A percentile compares a stretch with the other conserved stretches of the same genome.
phyloP scores from a whole-genome alignment of 2,888 invertebrate species.

The Dryocosmus kuriphilus region DNA sequence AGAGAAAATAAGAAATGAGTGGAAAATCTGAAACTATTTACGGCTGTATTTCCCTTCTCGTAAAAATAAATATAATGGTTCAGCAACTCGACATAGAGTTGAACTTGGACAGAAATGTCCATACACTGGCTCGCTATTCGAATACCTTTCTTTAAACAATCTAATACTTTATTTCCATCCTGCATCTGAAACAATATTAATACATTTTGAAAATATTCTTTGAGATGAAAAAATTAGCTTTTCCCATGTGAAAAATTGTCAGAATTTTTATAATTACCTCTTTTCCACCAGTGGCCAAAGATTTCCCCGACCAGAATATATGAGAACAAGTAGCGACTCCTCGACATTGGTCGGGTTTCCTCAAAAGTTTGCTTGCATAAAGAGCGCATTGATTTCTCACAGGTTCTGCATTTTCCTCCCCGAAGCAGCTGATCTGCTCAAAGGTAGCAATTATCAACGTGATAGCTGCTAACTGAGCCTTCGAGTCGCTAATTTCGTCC shows the following conservation, averaged over 20 bases:
- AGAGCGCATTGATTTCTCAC: conserved; percentile 96
- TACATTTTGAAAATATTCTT: background rate
- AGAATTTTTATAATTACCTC: conserved; percentile 70
- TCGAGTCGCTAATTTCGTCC: conserved; percentile 98
- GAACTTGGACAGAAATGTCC: conserved; percentile 97
- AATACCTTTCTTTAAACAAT: conserved; percentile 96
- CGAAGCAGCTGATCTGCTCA: conserved; percentile 96
- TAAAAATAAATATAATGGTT: conserved; percentile 96
- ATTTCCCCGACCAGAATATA: conserved; percentile 96
- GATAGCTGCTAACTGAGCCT: conserved; percentile 97
- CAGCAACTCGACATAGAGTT: conserved; percentile 95
- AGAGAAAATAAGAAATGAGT: conserved; percentile 54
- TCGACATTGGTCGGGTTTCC: conserved; percentile 98
- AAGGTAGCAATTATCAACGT: conserved; percentile 97
- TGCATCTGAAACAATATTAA: conserved; percentile 81
- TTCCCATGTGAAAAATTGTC: too few species aligned
- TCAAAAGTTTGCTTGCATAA: conserved; percentile 96
- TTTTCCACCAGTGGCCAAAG: conserved; percentile 77
- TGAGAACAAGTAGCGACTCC: conserved; percentile 96
- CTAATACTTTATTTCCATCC: conserved; percentile 94
- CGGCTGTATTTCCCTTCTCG: conserved; percentile 90
- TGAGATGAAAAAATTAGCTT: too few species aligned
- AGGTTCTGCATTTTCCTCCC: conserved; percentile 98
- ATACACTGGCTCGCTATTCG: conserved; percentile 98
- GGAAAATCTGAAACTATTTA: conserved; percentile 74